These are phyloP conservation scores for Piprites chloris DNA, from an alignment of 2,113 vertebrate genomes.

Conservation along the genomic window DNA sequence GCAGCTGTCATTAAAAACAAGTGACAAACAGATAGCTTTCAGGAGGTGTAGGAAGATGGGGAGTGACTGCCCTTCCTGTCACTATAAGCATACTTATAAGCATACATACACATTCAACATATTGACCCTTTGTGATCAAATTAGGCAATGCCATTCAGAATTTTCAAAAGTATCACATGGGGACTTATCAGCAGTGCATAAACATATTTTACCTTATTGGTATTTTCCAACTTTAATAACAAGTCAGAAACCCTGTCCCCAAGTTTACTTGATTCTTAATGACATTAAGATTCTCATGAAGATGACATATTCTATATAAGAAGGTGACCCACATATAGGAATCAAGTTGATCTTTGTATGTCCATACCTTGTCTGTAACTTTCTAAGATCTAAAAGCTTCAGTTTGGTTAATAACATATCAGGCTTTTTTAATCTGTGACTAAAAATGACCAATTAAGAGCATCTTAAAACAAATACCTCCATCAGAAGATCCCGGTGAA, in stretches of 20 bases:
- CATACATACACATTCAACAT: too few relatives aligned
- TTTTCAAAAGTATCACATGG: not conserved
- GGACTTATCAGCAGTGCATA: not conserved
- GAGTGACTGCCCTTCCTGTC: not conserved
- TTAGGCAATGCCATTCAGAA: not conserved
- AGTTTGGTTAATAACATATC: not conserved
- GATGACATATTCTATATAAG: not conserved
- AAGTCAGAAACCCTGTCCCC: not conserved
- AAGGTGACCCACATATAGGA: not conserved
- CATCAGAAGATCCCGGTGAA: slow-evolving; percentile 46
- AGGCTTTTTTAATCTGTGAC: not conserved
- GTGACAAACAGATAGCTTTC: not conserved
- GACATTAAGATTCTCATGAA: not conserved
- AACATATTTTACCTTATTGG: not conserved
- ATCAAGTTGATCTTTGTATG: not conserved
- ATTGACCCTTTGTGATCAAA: not conserved
- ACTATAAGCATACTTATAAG: not conserved
- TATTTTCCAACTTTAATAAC: not conserved
- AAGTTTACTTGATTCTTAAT: not conserved
- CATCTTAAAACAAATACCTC: slow-evolving; percentile 37
- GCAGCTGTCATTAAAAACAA: not conserved
- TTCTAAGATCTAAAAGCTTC: not conserved
- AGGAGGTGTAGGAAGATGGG: not conserved
- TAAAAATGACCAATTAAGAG: not conserved
- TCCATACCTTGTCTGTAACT: not conserved